Conservation (phyloP, 2,888 invertebrate species). For the Nomada lathburiana region DNA sequence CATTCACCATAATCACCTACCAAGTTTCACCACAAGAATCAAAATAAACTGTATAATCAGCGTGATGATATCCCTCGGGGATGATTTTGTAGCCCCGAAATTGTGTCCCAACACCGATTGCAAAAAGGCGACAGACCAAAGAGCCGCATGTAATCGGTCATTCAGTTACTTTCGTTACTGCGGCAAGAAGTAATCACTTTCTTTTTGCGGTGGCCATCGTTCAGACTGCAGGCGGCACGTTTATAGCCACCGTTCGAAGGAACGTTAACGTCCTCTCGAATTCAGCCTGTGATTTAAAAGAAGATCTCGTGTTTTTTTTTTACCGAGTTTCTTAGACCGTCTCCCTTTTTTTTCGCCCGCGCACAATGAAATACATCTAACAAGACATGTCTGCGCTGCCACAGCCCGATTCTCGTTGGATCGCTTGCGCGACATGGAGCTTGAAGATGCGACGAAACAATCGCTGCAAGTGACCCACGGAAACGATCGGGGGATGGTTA, state of each 20-base stretch:
- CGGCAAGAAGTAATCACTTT: neutral
- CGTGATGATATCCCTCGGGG: neutral
- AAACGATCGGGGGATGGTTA: conserved; percentile 24
- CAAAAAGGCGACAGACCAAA: conserved; percentile 1
- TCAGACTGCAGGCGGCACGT: neutral
- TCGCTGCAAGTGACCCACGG: conserved; percentile 5
- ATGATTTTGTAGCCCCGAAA: neutral
- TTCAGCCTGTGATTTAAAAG: neutral
- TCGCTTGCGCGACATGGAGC: neutral
- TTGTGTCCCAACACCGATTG: neutral
- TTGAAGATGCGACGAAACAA: conserved; percentile 1
- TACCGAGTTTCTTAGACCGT: neutral
- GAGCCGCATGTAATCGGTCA: conserved; percentile 22
- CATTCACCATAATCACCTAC: neutral
- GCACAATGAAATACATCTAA: neutral
- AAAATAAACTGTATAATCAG: neutral
- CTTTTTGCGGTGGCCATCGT: neutral
- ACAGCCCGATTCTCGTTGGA: neutral
- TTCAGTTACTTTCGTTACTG: conserved; percentile 8
- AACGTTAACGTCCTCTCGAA: neutral
- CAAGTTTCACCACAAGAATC: neutral
- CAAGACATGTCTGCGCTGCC: neutral
- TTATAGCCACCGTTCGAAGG: neutral
- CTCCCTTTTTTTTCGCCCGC: neutral
- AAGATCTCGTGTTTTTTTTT: neutral